Evolutionary conservation across 2,888 invertebrate genomes (phyloP).

Genomic region (Sphaerophoria rueppellii): DNA sequence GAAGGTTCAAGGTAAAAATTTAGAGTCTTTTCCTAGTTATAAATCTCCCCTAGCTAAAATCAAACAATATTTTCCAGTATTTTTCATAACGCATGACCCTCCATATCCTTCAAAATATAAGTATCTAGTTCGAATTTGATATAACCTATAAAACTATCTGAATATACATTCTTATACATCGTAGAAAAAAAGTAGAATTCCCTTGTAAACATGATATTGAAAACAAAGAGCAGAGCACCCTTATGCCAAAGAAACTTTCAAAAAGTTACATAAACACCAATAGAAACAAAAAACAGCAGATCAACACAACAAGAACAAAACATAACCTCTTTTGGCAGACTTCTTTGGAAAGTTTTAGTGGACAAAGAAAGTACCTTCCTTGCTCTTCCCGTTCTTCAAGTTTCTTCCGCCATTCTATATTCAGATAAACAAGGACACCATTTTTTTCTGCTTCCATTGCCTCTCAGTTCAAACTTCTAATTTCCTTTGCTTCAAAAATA

Average conservation of each 20-base stretch:
- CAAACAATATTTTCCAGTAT: neutral
- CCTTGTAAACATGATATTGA: constrained; percentile 73
- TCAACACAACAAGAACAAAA: constrained; percentile 31
- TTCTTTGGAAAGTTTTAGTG: constrained; percentile 59
- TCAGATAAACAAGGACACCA: constrained; percentile 72
- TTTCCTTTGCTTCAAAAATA: constrained; percentile 41
- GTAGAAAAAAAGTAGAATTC: constrained; percentile 44
- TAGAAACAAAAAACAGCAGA: constrained; percentile 2
- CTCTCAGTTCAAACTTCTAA: constrained; percentile 62
- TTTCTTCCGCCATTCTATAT: constrained; percentile 61
- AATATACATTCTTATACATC: neutral
- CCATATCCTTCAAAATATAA: constrained; percentile 23
- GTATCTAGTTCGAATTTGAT: constrained; percentile 36
- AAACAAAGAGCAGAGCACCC: constrained; percentile 65
- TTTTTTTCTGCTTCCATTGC: constrained; percentile 35
- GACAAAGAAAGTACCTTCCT: constrained; percentile 62
- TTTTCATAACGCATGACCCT: constrained; percentile 49
- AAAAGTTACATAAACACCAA: constrained; percentile 71
- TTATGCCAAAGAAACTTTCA: constrained; percentile 67
- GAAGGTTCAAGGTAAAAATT: no score
- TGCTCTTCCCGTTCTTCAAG: constrained; percentile 37
- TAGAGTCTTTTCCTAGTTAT: no score
- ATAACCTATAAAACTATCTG: neutral
- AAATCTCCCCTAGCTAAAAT: no score
- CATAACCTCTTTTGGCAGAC: constrained; percentile 57